Evolutionary conservation across 2,797 vertebrate genomes (phyloP).

Genomic region (Euphonia xanthogaster): DNA sequence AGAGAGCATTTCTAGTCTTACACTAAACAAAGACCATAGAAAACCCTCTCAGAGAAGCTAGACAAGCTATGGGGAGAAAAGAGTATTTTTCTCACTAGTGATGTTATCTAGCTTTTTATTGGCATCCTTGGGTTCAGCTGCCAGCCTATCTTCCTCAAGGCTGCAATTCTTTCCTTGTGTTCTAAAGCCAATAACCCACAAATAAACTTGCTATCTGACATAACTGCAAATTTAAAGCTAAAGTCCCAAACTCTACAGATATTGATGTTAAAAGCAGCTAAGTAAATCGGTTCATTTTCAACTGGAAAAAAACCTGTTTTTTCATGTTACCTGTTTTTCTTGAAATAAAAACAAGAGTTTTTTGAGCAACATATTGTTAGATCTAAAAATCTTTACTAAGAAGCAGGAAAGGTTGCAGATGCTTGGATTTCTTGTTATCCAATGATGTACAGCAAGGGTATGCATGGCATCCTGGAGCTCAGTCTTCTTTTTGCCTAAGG

Average conservation of each 20-base stretch:
- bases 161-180: not conserved
- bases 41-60: not conserved
- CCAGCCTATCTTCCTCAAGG: not conserved
- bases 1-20: not conserved
- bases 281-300: not conserved
- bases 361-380: not conserved
- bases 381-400: not conserved
- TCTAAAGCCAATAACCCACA: not conserved
- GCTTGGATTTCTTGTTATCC: not conserved
- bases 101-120: not conserved
- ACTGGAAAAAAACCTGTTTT: not conserved
- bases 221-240: not conserved
- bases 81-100: not conserved
- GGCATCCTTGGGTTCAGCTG: not conserved
- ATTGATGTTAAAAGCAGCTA: not conserved
- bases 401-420: not conserved
- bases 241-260: not conserved
- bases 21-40: not conserved
- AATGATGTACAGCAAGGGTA: accelerated
- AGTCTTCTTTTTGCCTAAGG: not conserved
- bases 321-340: not conserved
- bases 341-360: accelerated
- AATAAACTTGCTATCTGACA: not conserved
- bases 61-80: not conserved
- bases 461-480: not conserved